These are phyloP conservation scores for Anguilla pacifica DNA, from an alignment of 2,797 vertebrate species.

Conservation along the genomic window DNA sequence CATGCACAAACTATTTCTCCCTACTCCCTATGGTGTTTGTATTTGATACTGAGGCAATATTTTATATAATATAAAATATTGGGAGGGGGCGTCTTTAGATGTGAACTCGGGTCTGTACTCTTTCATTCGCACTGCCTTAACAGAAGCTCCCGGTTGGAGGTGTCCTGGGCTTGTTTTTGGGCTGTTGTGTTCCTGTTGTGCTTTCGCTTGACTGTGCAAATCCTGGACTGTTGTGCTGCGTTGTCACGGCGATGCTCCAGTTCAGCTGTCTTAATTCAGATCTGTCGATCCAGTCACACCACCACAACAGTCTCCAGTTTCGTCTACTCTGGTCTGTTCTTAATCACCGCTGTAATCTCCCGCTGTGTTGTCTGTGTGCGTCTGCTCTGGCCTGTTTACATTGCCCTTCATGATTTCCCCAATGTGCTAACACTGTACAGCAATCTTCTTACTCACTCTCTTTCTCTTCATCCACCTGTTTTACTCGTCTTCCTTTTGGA, in stretches of 20 bases:
- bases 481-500: neutral
- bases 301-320: neutral
- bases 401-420: neutral
- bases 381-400: neutral
- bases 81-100: neutral
- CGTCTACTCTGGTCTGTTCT: neutral
- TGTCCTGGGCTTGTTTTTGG: neutral
- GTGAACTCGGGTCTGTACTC: neutral
- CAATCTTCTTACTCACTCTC: neutral
- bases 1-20: neutral
- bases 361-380: neutral
- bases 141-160: neutral
- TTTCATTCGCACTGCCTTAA: neutral
- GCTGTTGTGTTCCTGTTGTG: neutral
- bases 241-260: neutral
- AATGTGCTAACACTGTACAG: neutral
- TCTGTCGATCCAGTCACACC: neutral
- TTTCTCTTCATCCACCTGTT: neutral
- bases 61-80: neutral
- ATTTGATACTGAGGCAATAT: conserved; percentile 1
- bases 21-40: too few relatives aligned
- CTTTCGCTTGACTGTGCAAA: neutral
- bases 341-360: neutral
- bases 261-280: neutral
- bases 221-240: neutral